A percentile compares a stretch with the other conserved stretches of the same genome.
phyloP scores from a whole-genome alignment of 2,888 invertebrate species.

The Agrypnus murinus region DNA sequence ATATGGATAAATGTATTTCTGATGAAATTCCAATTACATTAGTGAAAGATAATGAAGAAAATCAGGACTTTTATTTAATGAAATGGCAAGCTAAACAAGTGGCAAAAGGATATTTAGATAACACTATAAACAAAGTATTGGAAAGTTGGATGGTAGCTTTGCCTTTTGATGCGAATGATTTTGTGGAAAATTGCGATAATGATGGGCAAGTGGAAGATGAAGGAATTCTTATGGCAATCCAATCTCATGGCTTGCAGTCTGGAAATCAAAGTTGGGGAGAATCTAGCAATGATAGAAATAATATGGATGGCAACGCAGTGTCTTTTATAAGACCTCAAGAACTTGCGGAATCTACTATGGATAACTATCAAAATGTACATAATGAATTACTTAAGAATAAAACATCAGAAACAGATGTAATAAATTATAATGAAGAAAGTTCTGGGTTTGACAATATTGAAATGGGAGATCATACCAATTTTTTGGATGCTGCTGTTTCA shows the following conservation, averaged over 20 bases:
- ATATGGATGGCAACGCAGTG: background rate
- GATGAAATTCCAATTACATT: constrained; percentile 65
- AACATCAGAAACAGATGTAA: constrained; percentile 45
- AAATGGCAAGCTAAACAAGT: constrained; percentile 81
- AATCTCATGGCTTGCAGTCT: constrained; percentile 79
- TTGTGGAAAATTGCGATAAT: constrained; percentile 74
- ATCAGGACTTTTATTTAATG: constrained; percentile 68
- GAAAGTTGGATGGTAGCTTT: constrained; percentile 75
- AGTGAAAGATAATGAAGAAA: constrained; percentile 62
- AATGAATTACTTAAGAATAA: constrained; percentile 58
- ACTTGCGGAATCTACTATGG: constrained; percentile 59
- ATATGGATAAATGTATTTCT: constrained; percentile 54
- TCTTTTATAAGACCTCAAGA: constrained; percentile 38
- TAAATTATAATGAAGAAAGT: constrained; percentile 17
- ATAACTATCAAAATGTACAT: constrained; percentile 63
- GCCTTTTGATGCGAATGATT: constrained; percentile 73
- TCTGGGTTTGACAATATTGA: constrained; percentile 43
- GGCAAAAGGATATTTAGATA: constrained; percentile 80
- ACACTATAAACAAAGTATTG: constrained; percentile 80
- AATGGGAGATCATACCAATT: constrained; percentile 72
- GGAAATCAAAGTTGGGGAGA: constrained; percentile 59
- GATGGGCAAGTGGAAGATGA: constrained; percentile 80
- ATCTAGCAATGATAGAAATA: constrained; percentile 47
- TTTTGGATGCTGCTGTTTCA: constrained; percentile 83
- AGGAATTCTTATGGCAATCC: constrained; percentile 84